These are phyloP conservation scores for Dryobotodes eremita DNA, from an alignment of 2,888 invertebrate species.

Conservation along the genomic window DNA sequence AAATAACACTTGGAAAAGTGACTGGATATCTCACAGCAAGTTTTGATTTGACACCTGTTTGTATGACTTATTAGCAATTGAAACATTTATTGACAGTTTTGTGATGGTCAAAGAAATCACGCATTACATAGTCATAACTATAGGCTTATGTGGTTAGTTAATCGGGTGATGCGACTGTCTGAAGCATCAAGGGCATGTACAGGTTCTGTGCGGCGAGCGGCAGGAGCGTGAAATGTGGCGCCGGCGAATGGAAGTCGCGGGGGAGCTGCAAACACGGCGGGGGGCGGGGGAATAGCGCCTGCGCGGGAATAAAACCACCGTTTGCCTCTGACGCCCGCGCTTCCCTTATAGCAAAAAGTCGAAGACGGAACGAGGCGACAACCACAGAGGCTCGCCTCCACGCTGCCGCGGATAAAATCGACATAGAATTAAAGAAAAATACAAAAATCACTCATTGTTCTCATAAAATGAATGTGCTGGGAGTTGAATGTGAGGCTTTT, in stretches of 20 bases:
- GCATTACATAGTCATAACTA: neutral
- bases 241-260: constrained; percentile 72
- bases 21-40: constrained; percentile 28
- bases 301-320: constrained; percentile 81
- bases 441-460: constrained; percentile 91
- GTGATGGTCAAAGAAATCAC: neutral
- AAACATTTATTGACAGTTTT: neutral
- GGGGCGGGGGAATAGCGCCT: constrained; percentile 77
- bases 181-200: constrained; percentile 72
- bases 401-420: constrained; percentile 89
- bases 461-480: constrained; percentile 91
- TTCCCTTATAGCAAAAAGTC: constrained; percentile 87
- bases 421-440: constrained; percentile 91
- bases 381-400: constrained; percentile 86
- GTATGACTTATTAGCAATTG: constrained; percentile 25
- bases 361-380: constrained; percentile 89
- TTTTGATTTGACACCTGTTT: constrained; percentile 47
- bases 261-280: constrained; percentile 62
- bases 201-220: constrained; percentile 70
- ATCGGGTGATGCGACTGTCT: constrained; percentile 59
- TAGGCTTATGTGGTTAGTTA: constrained; percentile 39
- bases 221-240: constrained; percentile 84
- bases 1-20: constrained; percentile 53
- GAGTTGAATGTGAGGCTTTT: constrained; percentile 90
- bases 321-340: constrained; percentile 86